Percentiles rank a stretch among this genome's conserved stretches.
These are phyloP conservation scores for Fistularia tabacaria DNA, from an alignment of 2,797 vertebrate genomes.

Conservation along the genomic window DNA sequence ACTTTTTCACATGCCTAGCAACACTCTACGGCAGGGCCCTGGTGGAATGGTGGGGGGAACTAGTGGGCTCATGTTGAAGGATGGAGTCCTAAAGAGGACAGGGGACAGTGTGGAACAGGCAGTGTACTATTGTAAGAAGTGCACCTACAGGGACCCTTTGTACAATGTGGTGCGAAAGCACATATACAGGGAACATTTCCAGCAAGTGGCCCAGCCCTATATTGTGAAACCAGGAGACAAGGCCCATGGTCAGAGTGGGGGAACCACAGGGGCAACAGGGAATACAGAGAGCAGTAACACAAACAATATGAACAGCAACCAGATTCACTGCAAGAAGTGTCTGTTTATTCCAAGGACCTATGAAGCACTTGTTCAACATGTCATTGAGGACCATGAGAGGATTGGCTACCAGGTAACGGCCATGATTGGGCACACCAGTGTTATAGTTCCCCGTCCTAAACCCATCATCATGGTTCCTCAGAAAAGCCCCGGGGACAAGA, in stretches of 20 bases:
- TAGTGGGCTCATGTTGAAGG: slow-evolving; percentile 86
- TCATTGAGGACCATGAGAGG: slow-evolving; percentile 97
- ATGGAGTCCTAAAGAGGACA: slow-evolving; percentile 82
- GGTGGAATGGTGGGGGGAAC: slow-evolving; percentile 59
- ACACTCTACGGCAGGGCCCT: slow-evolving; percentile 73
- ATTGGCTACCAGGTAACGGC: slow-evolving; percentile 98
- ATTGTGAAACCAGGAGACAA: slow-evolving; percentile 92
- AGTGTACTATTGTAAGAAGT: slow-evolving; percentile 99
- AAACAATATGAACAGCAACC: slow-evolving; percentile 78
- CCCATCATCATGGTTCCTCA: slow-evolving; percentile 88
- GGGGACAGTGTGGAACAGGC: slow-evolving; percentile 95
- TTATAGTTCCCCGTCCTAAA: slow-evolving; percentile 93
- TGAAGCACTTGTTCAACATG: slow-evolving; percentile 96
- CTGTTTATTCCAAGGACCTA: slow-evolving; percentile 97
- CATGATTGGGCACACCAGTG: slow-evolving; percentile 98
- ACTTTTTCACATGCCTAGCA: slow-evolving; percentile 95
- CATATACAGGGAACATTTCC: slow-evolving; percentile 99
- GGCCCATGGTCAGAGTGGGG: slow-evolving; percentile 59
- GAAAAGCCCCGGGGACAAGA: slow-evolving; percentile 88
- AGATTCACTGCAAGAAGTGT: slow-evolving; percentile 97
- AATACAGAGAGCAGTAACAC: slow-evolving; percentile 75
- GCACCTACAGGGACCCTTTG: slow-evolving; percentile 98
- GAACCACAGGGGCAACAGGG: slow-evolving; percentile 59
- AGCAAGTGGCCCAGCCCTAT: slow-evolving; percentile 95
- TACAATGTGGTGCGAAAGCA: slow-evolving; percentile 99